Evolutionary conservation across 1,140 invertebrate species (phyloP).

Genomic region (Drosophila azteca): DNA sequence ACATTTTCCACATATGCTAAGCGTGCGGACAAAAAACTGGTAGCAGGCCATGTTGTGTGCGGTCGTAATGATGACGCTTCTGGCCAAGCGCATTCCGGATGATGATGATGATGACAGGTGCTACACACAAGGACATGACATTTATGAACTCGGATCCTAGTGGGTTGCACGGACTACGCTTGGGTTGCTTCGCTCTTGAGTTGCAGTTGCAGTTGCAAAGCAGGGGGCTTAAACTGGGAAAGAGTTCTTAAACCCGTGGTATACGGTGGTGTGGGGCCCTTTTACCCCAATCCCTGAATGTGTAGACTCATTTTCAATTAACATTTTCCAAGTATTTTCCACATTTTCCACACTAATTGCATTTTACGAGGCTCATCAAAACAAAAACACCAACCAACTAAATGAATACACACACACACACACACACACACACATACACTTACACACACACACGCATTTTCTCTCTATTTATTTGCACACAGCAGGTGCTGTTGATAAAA

Average conservation of each 20-base stretch:
- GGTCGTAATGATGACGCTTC: conserved; percentile 50
- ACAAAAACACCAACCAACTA: conserved; percentile 6
- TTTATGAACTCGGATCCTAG: conserved; percentile 39
- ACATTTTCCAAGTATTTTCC: conserved; percentile 7
- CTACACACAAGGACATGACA: conserved; percentile 33
- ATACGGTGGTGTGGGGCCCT: neutral
- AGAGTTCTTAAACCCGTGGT: neutral
- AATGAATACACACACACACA: conserved; percentile 34
- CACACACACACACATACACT: too few relatives aligned
- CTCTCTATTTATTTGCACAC: conserved; percentile 52
- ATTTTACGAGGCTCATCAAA: conserved; percentile 30
- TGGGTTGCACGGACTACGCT: neutral
- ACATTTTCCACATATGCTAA: conserved; percentile 53
- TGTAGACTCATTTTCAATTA: conserved; percentile 29
- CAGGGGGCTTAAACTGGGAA: too few relatives aligned
- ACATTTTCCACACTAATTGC: conserved; percentile 44
- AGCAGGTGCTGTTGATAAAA: conserved; percentile 34
- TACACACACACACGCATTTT: conserved; percentile 18
- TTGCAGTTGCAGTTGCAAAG: neutral
- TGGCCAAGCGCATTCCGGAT: conserved; percentile 7
- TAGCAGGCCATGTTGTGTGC: conserved; percentile 20
- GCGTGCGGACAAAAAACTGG: conserved; percentile 14
- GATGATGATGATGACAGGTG: conserved; percentile 45
- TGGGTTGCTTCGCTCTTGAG: neutral
- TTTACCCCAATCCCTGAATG: too few relatives aligned